Conservation (phyloP, 2,113 vertebrate genomes). For the Dipodomys merriami region DNA sequence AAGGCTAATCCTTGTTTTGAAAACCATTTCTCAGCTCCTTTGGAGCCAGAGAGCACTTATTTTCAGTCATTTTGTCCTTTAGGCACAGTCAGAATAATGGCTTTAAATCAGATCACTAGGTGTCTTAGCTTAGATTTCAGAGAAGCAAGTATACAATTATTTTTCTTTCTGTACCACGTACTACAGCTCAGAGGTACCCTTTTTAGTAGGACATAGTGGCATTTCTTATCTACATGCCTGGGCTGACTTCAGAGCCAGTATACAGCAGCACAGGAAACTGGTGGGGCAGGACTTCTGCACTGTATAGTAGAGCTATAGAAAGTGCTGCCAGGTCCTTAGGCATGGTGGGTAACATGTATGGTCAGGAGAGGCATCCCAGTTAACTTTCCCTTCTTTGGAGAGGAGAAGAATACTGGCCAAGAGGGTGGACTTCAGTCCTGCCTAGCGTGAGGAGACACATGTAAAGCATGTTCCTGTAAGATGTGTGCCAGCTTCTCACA, state of each 20-base stretch:
- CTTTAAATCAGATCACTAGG: not conserved
- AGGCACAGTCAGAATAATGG: not conserved
- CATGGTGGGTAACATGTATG: not conserved
- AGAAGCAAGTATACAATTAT: not conserved
- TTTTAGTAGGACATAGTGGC: not conserved
- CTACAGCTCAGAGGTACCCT: not conserved
- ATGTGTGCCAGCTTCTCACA: not conserved
- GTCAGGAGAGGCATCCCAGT: not conserved
- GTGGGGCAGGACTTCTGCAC: no score
- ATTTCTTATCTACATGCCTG: not conserved
- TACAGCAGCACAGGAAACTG: not conserved
- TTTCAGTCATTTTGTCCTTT: not conserved
- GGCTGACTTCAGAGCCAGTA: not conserved
- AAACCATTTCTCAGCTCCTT: not conserved
- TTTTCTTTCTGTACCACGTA: not conserved
- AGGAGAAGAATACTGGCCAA: not conserved
- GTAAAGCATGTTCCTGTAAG: no score
- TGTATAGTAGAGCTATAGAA: no score
- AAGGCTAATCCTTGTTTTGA: not conserved
- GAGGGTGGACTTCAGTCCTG: not conserved
- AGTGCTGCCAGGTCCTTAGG: no score
- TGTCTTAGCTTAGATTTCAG: not conserved
- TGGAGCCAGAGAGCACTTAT: not conserved
- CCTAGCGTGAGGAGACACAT: not conserved
- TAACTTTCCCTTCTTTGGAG: not conserved